Percentiles rank a stretch among this genome's conserved stretches.
Evolutionary conservation across 2,113 vertebrate species (phyloP).

Genomic region (Takifugu flavidus): DNA sequence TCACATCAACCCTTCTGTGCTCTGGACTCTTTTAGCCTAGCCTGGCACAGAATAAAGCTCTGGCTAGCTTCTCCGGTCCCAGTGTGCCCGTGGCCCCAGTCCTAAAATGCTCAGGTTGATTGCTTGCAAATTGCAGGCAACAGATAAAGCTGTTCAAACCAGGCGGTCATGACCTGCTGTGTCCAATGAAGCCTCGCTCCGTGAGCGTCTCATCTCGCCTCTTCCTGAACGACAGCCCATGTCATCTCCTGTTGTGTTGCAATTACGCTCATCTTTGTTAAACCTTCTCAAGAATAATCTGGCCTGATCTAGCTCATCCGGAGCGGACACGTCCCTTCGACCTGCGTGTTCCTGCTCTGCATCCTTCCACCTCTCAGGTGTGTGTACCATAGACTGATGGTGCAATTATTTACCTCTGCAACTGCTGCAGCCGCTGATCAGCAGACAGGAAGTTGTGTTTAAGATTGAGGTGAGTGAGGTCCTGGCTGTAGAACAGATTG

Average conservation of each 20-base stretch:
- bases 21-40: constrained; percentile 51
- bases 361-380: constrained; percentile 14
- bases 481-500: constrained; percentile 97
- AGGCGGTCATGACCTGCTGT: constrained; percentile 43
- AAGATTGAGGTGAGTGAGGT: constrained; percentile 98
- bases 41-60: constrained; percentile 21
- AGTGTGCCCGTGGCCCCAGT: constrained; percentile 31
- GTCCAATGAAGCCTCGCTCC: constrained; percentile 17
- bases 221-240: constrained; percentile 13
- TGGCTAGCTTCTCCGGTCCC: constrained; percentile 36
- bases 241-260: constrained; percentile 19
- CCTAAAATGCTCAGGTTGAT: constrained; percentile 44
- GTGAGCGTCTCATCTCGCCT: constrained; percentile 9
- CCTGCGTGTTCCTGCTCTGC: neutral
- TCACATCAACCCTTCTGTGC: constrained; percentile 52
- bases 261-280: constrained; percentile 17
- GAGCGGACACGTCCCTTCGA: neutral
- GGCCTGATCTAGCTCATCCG: constrained; percentile 1
- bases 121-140: constrained; percentile 30
- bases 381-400: constrained; percentile 32
- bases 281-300: constrained; percentile 32
- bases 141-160: constrained; percentile 30
- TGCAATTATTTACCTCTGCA: constrained; percentile 82
- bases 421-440: constrained; percentile 81
- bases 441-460: constrained; percentile 93